phyloP scores from a whole-genome alignment of 2,113 vertebrate genomes.

The Nerophis lumbriciformis region DNA sequence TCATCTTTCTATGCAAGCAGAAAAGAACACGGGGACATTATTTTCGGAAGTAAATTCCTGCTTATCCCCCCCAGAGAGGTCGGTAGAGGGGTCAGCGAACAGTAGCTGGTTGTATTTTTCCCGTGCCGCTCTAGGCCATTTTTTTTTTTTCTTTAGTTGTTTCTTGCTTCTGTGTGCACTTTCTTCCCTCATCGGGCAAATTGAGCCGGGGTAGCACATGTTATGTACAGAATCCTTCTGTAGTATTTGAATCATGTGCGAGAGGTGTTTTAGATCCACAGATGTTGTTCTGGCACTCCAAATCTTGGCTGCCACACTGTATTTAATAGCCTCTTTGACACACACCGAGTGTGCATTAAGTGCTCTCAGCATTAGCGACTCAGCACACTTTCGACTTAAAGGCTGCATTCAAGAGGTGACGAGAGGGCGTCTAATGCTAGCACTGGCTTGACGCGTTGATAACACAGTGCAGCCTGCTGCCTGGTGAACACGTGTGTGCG shows the following conservation, averaged over 20 bases:
- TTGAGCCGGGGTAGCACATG: background rate
- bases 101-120: background rate
- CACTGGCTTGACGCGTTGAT: slow-evolving; percentile 20
- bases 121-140: background rate
- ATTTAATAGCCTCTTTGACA: slow-evolving; percentile 28
- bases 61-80: too few species aligned
- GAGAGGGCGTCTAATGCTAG: slow-evolving; percentile 31
- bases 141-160: background rate
- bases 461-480: slow-evolving; percentile 11
- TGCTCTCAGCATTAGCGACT: slow-evolving; percentile 46
- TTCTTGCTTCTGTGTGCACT: background rate
- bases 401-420: slow-evolving; percentile 25
- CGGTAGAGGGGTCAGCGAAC: background rate
- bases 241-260: background rate
- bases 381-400: slow-evolving; percentile 38
- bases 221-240: slow-evolving; percentile 6
- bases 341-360: slow-evolving; percentile 38
- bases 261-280: slow-evolving; percentile 13
- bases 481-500: slow-evolving; percentile 40
- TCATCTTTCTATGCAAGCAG: background rate
- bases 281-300: background rate
- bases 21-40: background rate
- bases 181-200: background rate
- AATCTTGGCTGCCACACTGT: background rate
- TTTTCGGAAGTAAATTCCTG: background rate